Evolutionary conservation across 1,140 invertebrate species (phyloP).

Genomic region (Rhyacophila brunnea): DNA sequence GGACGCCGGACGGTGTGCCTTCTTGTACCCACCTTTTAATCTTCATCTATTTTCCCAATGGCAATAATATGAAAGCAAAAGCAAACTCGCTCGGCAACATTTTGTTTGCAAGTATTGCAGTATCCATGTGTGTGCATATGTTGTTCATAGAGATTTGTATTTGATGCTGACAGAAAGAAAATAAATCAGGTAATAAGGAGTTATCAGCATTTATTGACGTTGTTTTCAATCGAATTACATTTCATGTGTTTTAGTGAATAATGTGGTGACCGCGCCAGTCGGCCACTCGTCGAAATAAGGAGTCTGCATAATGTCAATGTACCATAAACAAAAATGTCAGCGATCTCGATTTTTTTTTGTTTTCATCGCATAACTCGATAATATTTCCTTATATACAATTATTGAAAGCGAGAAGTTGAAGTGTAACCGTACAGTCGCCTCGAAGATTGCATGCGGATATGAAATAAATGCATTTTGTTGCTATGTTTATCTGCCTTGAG

Average conservation of each 20-base stretch:
- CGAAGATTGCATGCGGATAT: too few species aligned
- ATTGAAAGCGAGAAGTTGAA: neutral
- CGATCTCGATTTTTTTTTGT: slow-evolving; percentile 56
- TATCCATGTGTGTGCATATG: slow-evolving; percentile 30
- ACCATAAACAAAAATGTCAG: slow-evolving; percentile 60
- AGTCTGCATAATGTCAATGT: slow-evolving; percentile 56
- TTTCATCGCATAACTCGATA: slow-evolving; percentile 25
- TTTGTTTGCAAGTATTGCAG: slow-evolving; percentile 3
- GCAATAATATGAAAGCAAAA: neutral
- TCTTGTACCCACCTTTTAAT: too few species aligned
- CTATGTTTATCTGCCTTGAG: neutral
- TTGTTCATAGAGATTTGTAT: slow-evolving; percentile 24
- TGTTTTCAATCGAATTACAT: neutral
- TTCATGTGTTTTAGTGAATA: neutral
- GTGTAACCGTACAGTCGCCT: neutral
- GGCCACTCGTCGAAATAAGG: slow-evolving; percentile 39
- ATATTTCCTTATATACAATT: slow-evolving; percentile 14
- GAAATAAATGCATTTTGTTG: too few species aligned
- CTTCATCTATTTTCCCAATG: neutral
- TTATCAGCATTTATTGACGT: neutral
- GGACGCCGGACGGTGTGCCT: too few species aligned
- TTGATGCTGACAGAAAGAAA: slow-evolving; percentile 32
- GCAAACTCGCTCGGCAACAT: slow-evolving; percentile 12
- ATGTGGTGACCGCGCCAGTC: slow-evolving; percentile 14
- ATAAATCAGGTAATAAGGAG: slow-evolving; percentile 30